phyloP scores from a whole-genome alignment of 2,113 vertebrate species.

The Phalacrocorax carbo region DNA sequence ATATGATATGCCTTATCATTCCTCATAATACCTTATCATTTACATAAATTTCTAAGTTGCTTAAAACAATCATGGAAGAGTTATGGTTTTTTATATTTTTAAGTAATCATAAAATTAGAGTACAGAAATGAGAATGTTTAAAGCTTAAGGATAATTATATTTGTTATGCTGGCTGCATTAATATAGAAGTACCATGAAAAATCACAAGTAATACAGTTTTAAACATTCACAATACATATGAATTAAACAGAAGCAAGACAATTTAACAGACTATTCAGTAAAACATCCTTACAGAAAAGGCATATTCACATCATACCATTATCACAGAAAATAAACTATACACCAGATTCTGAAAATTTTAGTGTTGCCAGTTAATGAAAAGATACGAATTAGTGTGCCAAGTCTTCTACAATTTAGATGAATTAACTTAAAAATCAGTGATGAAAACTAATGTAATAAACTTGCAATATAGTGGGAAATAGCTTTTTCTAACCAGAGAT shows the following conservation, averaged over 20 bases:
- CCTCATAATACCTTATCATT: background rate
- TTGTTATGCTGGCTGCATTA: background rate
- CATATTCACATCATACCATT: background rate
- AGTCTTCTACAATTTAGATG: slow-evolving; percentile 15
- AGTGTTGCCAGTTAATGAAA: background rate
- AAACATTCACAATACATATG: background rate
- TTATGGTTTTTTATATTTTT: background rate
- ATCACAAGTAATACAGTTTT: background rate
- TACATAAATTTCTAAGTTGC: background rate
- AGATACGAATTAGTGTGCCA: slow-evolving; percentile 19
- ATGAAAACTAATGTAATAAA: background rate
- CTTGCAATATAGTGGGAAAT: background rate
- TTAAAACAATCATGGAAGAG: background rate
- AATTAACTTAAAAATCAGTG: slow-evolving; percentile 17
- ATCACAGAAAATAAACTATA: background rate
- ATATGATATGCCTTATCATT: background rate
- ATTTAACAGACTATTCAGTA: background rate
- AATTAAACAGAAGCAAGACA: background rate
- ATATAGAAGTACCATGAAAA: background rate
- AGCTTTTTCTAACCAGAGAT: background rate
- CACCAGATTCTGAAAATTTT: background rate
- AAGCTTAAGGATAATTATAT: background rate
- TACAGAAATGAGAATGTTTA: background rate
- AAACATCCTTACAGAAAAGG: background rate
- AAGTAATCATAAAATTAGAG: background rate